phyloP scores from a whole-genome alignment of 2,888 invertebrate species.

The Acanthosepion pharaonis region DNA sequence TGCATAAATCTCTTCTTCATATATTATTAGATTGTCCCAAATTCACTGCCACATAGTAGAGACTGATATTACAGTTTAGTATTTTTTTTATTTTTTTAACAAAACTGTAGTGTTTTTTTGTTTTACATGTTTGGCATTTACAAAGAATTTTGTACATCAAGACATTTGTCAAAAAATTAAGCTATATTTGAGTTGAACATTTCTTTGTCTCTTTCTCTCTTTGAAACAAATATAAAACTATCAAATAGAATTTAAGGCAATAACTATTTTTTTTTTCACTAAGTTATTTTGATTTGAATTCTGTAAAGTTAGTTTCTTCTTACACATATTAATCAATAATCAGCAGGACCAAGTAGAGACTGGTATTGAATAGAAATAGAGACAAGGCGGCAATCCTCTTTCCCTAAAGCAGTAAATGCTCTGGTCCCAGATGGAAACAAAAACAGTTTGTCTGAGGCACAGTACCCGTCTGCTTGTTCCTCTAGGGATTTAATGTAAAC shows the following conservation, averaged over 20 bases:
- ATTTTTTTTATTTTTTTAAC: too few relatives aligned
- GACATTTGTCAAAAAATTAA: too few relatives aligned
- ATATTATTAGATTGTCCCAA: too few relatives aligned
- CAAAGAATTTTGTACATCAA: too few relatives aligned
- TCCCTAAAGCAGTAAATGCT: not conserved
- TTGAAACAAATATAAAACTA: not conserved
- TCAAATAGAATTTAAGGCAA: not conserved
- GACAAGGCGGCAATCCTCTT: not conserved
- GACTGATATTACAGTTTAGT: too few relatives aligned
- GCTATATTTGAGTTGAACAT: too few relatives aligned
- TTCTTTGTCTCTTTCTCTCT: not conserved
- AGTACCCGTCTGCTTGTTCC: not conserved
- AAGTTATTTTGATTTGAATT: not conserved
- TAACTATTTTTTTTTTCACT: not conserved
- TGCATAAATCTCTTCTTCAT: too few relatives aligned
- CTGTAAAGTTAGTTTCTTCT: not conserved
- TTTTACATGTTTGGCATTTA: too few relatives aligned
- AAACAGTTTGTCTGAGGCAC: not conserved
- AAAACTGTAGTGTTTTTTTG: too few relatives aligned
- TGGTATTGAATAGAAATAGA: not conserved
- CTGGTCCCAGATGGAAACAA: not conserved
- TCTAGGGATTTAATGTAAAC: not conserved
- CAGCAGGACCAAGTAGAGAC: not conserved
- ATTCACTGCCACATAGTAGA: too few relatives aligned
- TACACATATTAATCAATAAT: not conserved